Conservation (phyloP, 2,888 invertebrate genomes). For the Rhamnusium bicolor region DNA sequence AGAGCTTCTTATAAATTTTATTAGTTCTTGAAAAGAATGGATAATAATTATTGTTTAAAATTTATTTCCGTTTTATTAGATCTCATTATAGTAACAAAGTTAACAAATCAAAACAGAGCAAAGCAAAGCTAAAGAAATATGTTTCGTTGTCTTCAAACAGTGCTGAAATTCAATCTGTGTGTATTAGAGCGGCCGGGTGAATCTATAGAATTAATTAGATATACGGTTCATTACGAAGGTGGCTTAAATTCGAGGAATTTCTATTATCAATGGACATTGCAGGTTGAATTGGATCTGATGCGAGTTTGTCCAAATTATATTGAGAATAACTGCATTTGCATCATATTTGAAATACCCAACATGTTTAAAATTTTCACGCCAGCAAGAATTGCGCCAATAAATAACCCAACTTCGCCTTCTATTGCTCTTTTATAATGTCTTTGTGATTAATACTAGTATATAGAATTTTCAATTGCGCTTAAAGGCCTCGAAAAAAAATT, state of each 20-base stretch:
- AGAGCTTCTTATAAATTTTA: too few species aligned
- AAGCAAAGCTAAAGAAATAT: too few species aligned
- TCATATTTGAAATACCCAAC: conserved; percentile 55
- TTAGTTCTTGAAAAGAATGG: too few species aligned
- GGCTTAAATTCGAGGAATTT: conserved; percentile 31
- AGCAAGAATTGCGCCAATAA: conserved; percentile 48
- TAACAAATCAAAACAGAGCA: too few species aligned
- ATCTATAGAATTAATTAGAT: conserved; percentile 18
- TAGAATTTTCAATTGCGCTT: background rate
- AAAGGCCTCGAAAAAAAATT: background rate
- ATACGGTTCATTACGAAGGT: conserved; percentile 29
- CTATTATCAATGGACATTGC: conserved; percentile 27
- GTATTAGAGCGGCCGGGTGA: background rate
- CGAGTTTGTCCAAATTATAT: conserved; percentile 39
- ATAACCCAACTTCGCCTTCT: conserved; percentile 1
- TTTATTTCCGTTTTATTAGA: too few species aligned
- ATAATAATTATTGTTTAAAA: too few species aligned
- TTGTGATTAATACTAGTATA: conserved; percentile 22
- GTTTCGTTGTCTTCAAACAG: background rate
- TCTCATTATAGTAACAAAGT: too few species aligned
- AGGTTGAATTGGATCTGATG: conserved; percentile 14
- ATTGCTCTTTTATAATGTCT: background rate
- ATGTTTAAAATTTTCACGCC: conserved; percentile 52
- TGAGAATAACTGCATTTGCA: conserved; percentile 34
- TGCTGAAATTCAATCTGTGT: background rate